Conservation (phyloP, 2,888 invertebrate genomes). For the Lasioglossum morio region DNA sequence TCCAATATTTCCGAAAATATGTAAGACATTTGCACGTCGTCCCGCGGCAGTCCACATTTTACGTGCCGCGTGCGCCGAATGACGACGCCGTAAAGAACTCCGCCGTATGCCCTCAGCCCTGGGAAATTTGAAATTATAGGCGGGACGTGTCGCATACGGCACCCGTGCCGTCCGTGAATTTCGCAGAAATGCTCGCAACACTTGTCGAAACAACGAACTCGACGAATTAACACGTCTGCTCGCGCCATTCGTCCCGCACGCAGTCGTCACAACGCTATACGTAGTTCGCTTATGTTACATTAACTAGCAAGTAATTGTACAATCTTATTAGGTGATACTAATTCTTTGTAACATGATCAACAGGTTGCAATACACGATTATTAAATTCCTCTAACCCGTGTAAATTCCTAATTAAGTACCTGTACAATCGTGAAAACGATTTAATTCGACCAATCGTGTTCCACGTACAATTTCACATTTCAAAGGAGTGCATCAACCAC, state of each 20-base stretch:
- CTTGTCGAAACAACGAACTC: background rate
- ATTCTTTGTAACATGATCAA: background rate
- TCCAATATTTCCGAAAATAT: constrained; percentile 54
- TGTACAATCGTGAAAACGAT: too few species aligned
- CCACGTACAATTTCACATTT: background rate
- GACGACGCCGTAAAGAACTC: constrained; percentile 48
- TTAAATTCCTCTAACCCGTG: too few species aligned
- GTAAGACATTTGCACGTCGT: constrained; percentile 49
- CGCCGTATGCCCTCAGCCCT: background rate
- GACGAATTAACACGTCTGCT: background rate
- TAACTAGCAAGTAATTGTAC: background rate
- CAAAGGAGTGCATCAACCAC: background rate
- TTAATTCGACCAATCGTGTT: background rate
- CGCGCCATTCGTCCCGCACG: background rate
- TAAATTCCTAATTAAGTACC: too few species aligned
- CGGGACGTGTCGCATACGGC: constrained; percentile 5
- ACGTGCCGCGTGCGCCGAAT: constrained; percentile 38
- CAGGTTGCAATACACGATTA: too few species aligned
- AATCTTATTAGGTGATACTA: background rate
- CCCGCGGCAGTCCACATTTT: constrained; percentile 36
- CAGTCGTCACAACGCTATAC: background rate
- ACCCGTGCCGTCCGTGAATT: background rate
- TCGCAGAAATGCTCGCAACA: background rate
- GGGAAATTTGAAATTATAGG: constrained; percentile 35
- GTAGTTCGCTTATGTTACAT: background rate